These are phyloP conservation scores for Bellardia pandia DNA, from an alignment of 2,888 invertebrate species.

Conservation along the genomic window DNA sequence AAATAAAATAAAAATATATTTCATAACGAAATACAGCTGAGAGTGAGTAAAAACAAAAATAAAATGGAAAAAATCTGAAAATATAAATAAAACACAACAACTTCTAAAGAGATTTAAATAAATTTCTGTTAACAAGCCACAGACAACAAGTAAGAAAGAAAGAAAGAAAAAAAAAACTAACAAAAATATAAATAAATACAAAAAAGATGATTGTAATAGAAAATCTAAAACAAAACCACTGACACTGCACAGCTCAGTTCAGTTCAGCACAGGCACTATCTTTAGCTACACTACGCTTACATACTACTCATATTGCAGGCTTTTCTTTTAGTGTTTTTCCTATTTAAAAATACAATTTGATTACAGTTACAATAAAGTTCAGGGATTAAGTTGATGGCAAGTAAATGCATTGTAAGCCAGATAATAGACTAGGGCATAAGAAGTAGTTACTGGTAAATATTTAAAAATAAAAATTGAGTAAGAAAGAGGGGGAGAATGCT, in stretches of 20 bases:
- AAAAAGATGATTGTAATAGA: constrained; percentile 24
- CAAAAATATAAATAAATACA: constrained; percentile 36
- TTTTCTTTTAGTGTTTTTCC: background rate
- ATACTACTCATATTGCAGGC: background rate
- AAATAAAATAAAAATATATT: background rate
- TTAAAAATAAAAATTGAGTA: background rate
- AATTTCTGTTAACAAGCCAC: constrained; percentile 67
- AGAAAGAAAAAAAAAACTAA: constrained; percentile 1
- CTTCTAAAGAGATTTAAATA: constrained; percentile 69
- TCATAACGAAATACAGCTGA: background rate
- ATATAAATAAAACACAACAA: constrained; percentile 5
- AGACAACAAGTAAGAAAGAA: constrained; percentile 33
- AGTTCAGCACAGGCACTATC: background rate
- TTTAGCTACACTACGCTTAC: background rate
- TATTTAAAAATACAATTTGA: constrained; percentile 28
- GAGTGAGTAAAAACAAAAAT: background rate
- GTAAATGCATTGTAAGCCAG: background rate
- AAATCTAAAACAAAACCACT: constrained; percentile 45
- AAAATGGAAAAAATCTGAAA: background rate
- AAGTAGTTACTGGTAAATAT: background rate
- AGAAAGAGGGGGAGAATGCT: background rate
- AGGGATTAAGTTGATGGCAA: background rate
- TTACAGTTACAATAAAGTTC: constrained; percentile 15
- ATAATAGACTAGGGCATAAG: constrained; percentile 23
- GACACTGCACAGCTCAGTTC: background rate